Conservation (phyloP, 1,140 invertebrate species). For the Conus ventricosus region DNA sequence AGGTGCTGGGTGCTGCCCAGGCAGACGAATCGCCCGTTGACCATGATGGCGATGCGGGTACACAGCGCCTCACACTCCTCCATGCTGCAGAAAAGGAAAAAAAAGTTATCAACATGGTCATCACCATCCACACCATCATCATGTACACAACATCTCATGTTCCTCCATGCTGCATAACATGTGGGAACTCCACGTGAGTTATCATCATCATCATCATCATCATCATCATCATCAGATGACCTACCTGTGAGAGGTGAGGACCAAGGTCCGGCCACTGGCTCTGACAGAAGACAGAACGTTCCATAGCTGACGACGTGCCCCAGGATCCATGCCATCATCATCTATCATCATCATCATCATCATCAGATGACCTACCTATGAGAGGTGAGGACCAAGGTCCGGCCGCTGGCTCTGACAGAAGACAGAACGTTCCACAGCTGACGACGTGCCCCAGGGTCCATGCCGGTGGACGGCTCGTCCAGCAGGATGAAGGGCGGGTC, state of each 20-base stretch:
- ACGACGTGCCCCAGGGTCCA: slow-evolving; percentile 75
- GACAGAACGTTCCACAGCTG: slow-evolving; percentile 74
- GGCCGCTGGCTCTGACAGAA: slow-evolving; percentile 61
- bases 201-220: background rate
- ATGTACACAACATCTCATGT: too few relatives aligned
- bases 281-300: slow-evolving; percentile 63
- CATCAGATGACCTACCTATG: slow-evolving; percentile 62
- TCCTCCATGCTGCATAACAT: too few relatives aligned
- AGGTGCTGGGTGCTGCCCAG: slow-evolving; percentile 76
- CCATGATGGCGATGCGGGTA: slow-evolving; percentile 77
- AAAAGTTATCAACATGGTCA: too few relatives aligned
- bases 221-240: background rate
- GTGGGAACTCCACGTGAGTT: too few relatives aligned
- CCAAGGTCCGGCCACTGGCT: slow-evolving; percentile 65
- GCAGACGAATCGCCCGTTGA: slow-evolving; percentile 75
- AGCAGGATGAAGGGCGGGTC: slow-evolving; percentile 74
- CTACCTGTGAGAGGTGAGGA: slow-evolving; percentile 73
- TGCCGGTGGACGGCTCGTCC: slow-evolving; percentile 76
- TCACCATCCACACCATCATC: too few relatives aligned
- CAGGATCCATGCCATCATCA: slow-evolving; percentile 74
- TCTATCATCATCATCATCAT: too few relatives aligned
- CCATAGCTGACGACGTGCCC: slow-evolving; percentile 75
- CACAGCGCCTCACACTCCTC: slow-evolving; percentile 78
- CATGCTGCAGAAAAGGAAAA: slow-evolving; percentile 69
- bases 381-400: slow-evolving; percentile 70